phyloP scores from a whole-genome alignment of 1,140 invertebrate genomes.

The Aphaenogaster ashmeadi region DNA sequence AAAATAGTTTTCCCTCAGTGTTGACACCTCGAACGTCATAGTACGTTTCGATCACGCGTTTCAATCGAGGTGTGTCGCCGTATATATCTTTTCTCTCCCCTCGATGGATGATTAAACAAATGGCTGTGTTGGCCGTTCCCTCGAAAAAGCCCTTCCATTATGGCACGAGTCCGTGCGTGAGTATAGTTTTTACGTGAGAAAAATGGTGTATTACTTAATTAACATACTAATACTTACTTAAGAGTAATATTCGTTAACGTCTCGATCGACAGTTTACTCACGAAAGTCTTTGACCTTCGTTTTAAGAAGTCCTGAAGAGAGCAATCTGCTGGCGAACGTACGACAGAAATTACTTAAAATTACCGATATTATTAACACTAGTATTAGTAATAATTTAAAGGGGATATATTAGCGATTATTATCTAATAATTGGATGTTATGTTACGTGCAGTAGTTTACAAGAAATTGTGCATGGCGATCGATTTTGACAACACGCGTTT shows the following conservation, averaged over 20 bases:
- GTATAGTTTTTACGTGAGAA: neutral
- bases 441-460: neutral
- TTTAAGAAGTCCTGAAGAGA: neutral
- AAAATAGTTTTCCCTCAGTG: constrained; percentile 31
- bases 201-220: neutral
- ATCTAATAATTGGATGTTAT: neutral
- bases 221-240: neutral
- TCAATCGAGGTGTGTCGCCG: constrained; percentile 70
- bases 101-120: constrained; percentile 72
- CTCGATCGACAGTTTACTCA: neutral
- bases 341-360: neutral
- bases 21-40: constrained; percentile 33
- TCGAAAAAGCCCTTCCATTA: constrained; percentile 62
- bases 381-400: neutral
- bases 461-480: neutral
- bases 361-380: neutral
- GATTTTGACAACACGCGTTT: neutral
- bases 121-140: constrained; percentile 53
- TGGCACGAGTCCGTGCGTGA: neutral
- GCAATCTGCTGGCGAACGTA: neutral
- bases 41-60: constrained; percentile 61
- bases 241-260: neutral
- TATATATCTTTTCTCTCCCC: constrained; percentile 27
- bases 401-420: neutral
- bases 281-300: neutral